Evolutionary conservation across 2,888 invertebrate genomes (phyloP).

Genomic region (Parapristionchus giblindavisi): DNA sequence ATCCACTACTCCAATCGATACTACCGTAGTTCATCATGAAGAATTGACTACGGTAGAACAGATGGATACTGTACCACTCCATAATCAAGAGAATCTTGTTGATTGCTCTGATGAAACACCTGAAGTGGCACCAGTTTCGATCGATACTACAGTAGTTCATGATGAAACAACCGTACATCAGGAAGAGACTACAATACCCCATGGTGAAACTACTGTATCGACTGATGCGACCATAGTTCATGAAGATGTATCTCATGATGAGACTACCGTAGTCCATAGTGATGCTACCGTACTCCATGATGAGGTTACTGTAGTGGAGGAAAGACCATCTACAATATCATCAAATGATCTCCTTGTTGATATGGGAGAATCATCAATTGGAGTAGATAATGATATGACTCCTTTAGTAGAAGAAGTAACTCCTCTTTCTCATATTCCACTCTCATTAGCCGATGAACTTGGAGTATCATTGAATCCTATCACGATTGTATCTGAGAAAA

Average conservation of each 20-base stretch:
- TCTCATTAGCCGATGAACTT: too few relatives aligned
- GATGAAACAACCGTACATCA: not conserved
- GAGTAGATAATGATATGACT: conserved; percentile 4
- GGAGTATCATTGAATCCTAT: conserved; percentile 6
- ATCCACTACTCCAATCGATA: not conserved
- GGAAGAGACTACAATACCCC: not conserved
- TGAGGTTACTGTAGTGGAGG: conserved; percentile 9
- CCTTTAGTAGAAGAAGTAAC: conserved; percentile 30
- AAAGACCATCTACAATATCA: conserved; percentile 14
- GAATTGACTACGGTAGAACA: not conserved
- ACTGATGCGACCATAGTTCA: not conserved
- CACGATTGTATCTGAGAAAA: too few relatives aligned
- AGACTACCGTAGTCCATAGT: conserved; percentile 1
- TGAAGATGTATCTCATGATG: not conserved
- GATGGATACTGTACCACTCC: not conserved
- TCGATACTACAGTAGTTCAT: too few relatives aligned
- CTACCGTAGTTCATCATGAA: too few relatives aligned
- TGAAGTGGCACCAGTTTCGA: too few relatives aligned
- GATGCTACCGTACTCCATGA: not conserved
- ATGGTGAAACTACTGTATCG: not conserved
- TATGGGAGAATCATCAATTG: too few relatives aligned
- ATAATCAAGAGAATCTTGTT: too few relatives aligned
- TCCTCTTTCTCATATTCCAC: too few relatives aligned
- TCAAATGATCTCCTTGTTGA: too few relatives aligned
- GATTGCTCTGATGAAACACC: too few relatives aligned